Evolutionary conservation across 2,113 vertebrate genomes (phyloP).

Genomic region (Noturus placidus): DNA sequence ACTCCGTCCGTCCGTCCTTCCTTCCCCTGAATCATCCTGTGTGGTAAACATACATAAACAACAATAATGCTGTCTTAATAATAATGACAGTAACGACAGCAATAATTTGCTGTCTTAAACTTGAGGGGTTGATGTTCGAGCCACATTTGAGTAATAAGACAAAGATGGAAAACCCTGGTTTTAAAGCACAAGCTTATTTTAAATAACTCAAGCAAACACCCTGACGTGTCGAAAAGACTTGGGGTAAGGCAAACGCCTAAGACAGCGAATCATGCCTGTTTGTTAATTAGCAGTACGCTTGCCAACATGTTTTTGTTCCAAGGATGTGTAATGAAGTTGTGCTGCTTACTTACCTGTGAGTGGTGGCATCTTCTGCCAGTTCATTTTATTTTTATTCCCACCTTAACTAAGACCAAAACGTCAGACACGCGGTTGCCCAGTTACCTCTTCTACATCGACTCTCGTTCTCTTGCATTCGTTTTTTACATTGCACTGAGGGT

Average conservation of each 20-base stretch:
- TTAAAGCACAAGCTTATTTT: constrained; percentile 78
- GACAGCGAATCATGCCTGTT: neutral
- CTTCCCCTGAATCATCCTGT: constrained; percentile 10
- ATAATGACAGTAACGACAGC: too few species aligned
- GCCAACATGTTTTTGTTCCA: constrained; percentile 5
- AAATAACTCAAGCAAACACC: constrained; percentile 56
- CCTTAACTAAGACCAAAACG: constrained; percentile 10
- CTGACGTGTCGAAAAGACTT: constrained; percentile 31
- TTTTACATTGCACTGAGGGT: constrained; percentile 20
- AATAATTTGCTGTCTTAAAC: constrained; percentile 50
- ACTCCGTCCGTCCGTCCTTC: neutral
- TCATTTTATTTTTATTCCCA: neutral
- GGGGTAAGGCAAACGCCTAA: neutral
- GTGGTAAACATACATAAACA: constrained; percentile 34
- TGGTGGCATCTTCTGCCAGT: neutral
- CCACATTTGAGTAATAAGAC: constrained; percentile 56
- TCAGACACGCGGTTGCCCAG: neutral
- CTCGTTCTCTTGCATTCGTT: constrained; percentile 7
- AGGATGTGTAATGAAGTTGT: constrained; percentile 13
- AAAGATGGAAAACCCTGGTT: constrained; percentile 61
- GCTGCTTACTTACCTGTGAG: neutral
- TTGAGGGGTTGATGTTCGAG: constrained; percentile 64
- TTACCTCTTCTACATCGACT: neutral
- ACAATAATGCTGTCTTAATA: constrained; percentile 48
- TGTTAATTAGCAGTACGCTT: constrained; percentile 14